These are phyloP conservation scores for Drosophila formosana DNA, from an alignment of 2,888 invertebrate genomes.

Conservation along the genomic window DNA sequence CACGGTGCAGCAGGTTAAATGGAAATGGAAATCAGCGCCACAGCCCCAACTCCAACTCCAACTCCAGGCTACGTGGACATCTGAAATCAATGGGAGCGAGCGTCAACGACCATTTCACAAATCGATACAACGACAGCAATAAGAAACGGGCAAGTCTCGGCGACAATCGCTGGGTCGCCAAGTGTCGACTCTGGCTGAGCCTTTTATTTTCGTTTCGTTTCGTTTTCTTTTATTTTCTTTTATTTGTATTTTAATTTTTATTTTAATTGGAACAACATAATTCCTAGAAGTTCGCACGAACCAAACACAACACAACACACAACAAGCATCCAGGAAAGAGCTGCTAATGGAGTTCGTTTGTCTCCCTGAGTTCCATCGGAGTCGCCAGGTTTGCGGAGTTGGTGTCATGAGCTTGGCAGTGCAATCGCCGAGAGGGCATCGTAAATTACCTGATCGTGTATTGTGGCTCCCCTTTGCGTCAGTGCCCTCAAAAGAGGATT, in stretches of 20 bases:
- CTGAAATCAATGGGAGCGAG: slow-evolving; percentile 75
- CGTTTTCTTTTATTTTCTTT: slow-evolving; percentile 51
- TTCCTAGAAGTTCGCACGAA: slow-evolving; percentile 83
- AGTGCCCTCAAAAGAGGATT: slow-evolving; percentile 72
- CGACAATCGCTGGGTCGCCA: slow-evolving; percentile 53
- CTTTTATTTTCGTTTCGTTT: slow-evolving; percentile 18
- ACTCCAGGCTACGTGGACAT: slow-evolving; percentile 49
- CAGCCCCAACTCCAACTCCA: slow-evolving; percentile 31
- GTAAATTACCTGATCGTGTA: slow-evolving; percentile 83
- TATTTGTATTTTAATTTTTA: slow-evolving; percentile 77
- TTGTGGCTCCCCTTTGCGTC: slow-evolving; percentile 38
- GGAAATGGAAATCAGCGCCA: slow-evolving; percentile 79
- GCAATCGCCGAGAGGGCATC: slow-evolving; percentile 80
- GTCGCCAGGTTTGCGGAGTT: slow-evolving; percentile 13
- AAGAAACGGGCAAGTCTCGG: slow-evolving; percentile 16
- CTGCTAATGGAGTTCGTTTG: slow-evolving; percentile 79
- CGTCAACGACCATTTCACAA: slow-evolving; percentile 81
- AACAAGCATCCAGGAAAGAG: slow-evolving; percentile 38
- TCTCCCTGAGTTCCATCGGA: slow-evolving; percentile 30
- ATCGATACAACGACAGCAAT: slow-evolving; percentile 74
- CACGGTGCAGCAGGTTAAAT: slow-evolving; percentile 78
- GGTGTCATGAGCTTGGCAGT: slow-evolving; percentile 73
- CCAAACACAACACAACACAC: slow-evolving; percentile 53
- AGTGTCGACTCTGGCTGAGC: slow-evolving; percentile 64
- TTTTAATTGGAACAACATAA: slow-evolving; percentile 85